These are phyloP conservation scores for Cordilura impudica DNA, from an alignment of 2,888 invertebrate genomes.

Conservation along the genomic window DNA sequence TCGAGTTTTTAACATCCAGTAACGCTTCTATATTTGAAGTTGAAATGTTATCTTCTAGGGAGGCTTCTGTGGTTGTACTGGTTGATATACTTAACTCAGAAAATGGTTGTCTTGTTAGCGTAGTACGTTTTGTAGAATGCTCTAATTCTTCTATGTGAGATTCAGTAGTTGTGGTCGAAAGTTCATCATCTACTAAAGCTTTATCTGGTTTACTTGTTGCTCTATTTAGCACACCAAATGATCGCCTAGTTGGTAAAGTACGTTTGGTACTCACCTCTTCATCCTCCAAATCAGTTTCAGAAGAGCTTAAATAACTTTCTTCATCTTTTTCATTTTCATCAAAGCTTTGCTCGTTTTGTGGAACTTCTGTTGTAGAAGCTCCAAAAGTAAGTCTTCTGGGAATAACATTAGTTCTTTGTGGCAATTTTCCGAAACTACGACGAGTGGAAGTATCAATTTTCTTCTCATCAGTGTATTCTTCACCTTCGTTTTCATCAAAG, in stretches of 20 bases:
- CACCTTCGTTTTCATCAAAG: background rate
- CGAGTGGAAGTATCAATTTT: background rate
- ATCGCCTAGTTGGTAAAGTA: background rate
- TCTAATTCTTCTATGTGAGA: too few species aligned
- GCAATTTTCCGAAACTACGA: background rate
- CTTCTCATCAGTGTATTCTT: background rate
- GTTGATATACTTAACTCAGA: slow-evolving; percentile 12
- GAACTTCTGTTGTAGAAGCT: background rate
- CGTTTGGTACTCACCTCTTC: background rate
- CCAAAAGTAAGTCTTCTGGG: too few species aligned
- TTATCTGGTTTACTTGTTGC: background rate
- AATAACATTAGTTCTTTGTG: too few species aligned
- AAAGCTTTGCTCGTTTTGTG: too few species aligned
- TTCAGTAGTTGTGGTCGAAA: background rate
- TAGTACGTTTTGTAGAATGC: slow-evolving; percentile 13
- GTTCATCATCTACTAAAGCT: background rate
- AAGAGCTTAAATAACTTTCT: background rate
- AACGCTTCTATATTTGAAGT: background rate
- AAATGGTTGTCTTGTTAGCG: slow-evolving; percentile 22
- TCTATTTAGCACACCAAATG: background rate
- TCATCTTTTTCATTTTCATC: background rate
- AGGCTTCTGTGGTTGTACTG: slow-evolving; percentile 13
- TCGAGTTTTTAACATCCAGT: background rate
- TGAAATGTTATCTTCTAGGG: background rate
- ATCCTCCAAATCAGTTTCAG: background rate